phyloP scores from a whole-genome alignment of 2,888 invertebrate species.

The Epistrophe grossulariae region DNA sequence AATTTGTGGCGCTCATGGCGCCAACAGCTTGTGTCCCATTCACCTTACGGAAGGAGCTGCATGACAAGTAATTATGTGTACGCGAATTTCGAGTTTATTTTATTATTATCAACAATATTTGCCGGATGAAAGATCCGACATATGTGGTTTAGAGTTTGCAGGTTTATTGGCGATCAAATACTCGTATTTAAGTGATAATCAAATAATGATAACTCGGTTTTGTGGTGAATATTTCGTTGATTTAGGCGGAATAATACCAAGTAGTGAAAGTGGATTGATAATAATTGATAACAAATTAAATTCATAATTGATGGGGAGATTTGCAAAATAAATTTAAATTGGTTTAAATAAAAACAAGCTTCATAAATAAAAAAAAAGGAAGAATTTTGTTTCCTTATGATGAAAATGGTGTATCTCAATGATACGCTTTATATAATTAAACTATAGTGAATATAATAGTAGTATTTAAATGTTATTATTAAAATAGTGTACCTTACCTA shows the following conservation, averaged over 20 bases:
- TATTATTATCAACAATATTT: not conserved
- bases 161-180: not conserved
- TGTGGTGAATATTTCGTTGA: not conserved
- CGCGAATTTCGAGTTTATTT: not conserved
- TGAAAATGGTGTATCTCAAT: no score
- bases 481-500: no score
- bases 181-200: not conserved
- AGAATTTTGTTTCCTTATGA: no score
- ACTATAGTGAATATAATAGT: no score
- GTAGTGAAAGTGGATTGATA: slow-evolving; percentile 4
- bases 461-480: no score
- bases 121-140: not conserved
- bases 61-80: slow-evolving; percentile 5
- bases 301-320: no score
- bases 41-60: slow-evolving; percentile 51
- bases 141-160: slow-evolving; percentile 5
- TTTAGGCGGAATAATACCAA: not conserved
- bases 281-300: no score
- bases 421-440: no score
- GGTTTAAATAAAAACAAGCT: no score
- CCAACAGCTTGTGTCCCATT: slow-evolving; percentile 28
- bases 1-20: slow-evolving; percentile 46
- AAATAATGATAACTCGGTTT: not conserved
- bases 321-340: no score
- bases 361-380: no score